Evolutionary conservation across 2,113 vertebrate genomes (phyloP), one percentile per base, ranked within the genome.

Genomic region (Numida meleagris): DNA sequence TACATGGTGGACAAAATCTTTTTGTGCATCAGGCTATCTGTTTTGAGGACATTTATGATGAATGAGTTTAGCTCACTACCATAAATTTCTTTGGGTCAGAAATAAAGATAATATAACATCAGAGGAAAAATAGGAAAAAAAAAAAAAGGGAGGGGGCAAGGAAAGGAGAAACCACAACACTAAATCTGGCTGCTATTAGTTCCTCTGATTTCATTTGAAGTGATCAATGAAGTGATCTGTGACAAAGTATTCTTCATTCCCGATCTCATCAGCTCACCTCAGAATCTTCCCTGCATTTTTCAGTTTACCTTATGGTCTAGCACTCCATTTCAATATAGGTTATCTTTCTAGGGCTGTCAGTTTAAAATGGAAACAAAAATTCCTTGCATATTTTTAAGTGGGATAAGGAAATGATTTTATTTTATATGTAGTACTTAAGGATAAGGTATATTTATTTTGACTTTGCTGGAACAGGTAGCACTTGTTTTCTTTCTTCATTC

Each of bases 171-270:
- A 87, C 27, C 48, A 68, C 53, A 66, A 43, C 33, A 76, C 45
- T 92, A 80, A 80, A 92, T 76, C 63, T 87, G 68, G 40, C 17
- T 89, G 55, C 65, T 90, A 8, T 81, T 83, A 71, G 34, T 92
- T 90, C 40, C 53, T 85, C 38, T 89, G 66, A 43, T 90, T 86
- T 93, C 74, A 65, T 84, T 50, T 92, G 73, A 86, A 93, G 36
- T 76, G 48, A 84, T 74, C 78, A 89, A 94, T 94, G 57, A 95
- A 90, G 62, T 76, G 73, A 76, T 90, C 76, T 96, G 51, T 93
- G 70, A 57, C 74, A 45, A 86, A 75, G 36, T 51, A 48, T 57
- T 92, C 57, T 48, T 89, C 81, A 43, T 84, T 92, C n/a, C 27
- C 46, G 43, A 70, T 92, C 74, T 93, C 2, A 2, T 87, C 81